phyloP scores from a whole-genome alignment of 2,888 invertebrate species.

The Drosophila flavopinicola region DNA sequence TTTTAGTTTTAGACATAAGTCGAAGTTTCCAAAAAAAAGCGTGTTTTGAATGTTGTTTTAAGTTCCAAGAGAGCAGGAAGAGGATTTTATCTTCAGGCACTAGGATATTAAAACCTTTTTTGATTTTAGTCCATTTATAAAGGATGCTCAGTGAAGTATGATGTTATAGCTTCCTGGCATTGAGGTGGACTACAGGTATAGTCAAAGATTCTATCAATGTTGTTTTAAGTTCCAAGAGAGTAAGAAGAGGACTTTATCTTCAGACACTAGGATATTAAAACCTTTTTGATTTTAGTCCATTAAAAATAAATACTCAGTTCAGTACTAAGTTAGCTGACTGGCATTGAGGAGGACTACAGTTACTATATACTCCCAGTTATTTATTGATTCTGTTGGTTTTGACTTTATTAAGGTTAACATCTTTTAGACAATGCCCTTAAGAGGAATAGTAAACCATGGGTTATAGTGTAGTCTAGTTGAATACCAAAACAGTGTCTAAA shows the following conservation, averaged over 20 bases:
- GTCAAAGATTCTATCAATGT: conserved; percentile 2
- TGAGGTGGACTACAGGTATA: conserved; percentile 35
- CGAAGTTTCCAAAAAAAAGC: too few relatives aligned
- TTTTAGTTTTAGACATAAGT: too few relatives aligned
- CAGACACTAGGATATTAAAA: conserved; percentile 57
- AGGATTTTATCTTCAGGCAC: conserved; percentile 48
- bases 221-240: conserved; percentile 37
- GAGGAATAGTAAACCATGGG: too few relatives aligned
- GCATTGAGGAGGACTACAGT: conserved; percentile 83
- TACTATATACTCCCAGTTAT: conserved; percentile 34
- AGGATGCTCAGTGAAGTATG: conserved; percentile 19
- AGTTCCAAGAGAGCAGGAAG: conserved; percentile 63
- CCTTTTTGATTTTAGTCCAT: conserved; percentile 37
- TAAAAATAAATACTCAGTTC: conserved; percentile 33
- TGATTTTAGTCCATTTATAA: conserved; percentile 42
- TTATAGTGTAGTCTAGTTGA: too few relatives aligned
- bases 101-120: conserved; percentile 57
- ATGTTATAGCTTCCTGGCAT: conserved; percentile 26
- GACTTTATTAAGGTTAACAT: too few relatives aligned
- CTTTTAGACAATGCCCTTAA: too few relatives aligned
- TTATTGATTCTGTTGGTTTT: conserved; percentile 7
- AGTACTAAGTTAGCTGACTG: conserved; percentile 16
- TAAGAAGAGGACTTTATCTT: conserved; percentile 27
- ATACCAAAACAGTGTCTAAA: too few relatives aligned
- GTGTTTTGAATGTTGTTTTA: conserved; percentile 45